Base-by-base conservation (phyloP, 92 coral and sea anemone species). In the Galaxea fascicularis region DNA sequence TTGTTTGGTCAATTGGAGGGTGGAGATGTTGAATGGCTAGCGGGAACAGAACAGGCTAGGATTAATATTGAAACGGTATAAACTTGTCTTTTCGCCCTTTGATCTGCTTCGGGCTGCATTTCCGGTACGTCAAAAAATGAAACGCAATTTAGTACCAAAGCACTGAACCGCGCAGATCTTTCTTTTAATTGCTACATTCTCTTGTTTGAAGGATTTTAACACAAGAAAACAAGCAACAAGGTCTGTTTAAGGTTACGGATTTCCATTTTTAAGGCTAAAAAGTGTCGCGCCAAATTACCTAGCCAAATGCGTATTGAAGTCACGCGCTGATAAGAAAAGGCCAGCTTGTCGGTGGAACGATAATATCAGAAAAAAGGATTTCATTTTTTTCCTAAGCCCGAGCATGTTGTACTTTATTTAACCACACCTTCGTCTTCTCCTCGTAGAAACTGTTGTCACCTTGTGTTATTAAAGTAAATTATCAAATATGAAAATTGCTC, bases 1-100 rank as follows among this genome's bases (percentile, higher is more conserved):
- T 94, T 94, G 98, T 94, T 94, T 80, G 66, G 79, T 93, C 82
- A 92, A 92, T 86, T 94, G 89, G 92, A 87, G 94, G 98, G 98
- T 83, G 98, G 98, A 90, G 98, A 89, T 82, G 94, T 86, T 69
- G 90, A 86, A 91, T 71, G 89, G 84, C 66, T 65, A 92, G 88
- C 90, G 73, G 84, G 78, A 72, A 78, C 89, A 89, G 77, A 65
- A 77, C 85, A 68, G 70, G 8, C 18, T 16, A 13, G 29, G 57
- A 78, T 89, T 77, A 71, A 85, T 85, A 89, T 73, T 86, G 83
- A 82, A 78, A 62, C 71, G 41, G 12, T 70, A 78, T 28, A 60
- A 31, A 46, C 77, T 35, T 24, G 8, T 28, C 78, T 71, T 53
- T 79, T 72, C 52, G 70, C 65, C 81, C 82, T 49, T 86, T 82